Evolutionary conservation across 2,888 invertebrate genomes (phyloP).

Genomic region (Scaptomyza flava): DNA sequence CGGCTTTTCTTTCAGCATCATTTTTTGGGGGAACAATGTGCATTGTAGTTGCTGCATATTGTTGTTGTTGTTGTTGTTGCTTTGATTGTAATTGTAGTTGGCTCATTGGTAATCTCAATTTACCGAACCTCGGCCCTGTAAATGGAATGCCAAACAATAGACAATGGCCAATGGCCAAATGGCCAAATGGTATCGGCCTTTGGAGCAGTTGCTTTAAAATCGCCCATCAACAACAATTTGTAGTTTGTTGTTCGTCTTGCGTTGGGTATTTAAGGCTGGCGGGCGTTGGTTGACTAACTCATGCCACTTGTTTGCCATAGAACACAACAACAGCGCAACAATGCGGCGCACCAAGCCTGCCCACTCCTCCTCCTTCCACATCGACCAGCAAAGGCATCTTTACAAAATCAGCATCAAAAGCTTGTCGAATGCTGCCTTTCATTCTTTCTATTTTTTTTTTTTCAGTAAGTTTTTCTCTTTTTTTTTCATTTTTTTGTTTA

Average conservation of each 20-base stretch:
- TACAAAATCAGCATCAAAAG: constrained; percentile 78
- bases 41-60: constrained; percentile 36
- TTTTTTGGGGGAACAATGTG: constrained; percentile 52
- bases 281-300: constrained; percentile 2
- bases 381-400: constrained; percentile 57
- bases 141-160: constrained; percentile 56
- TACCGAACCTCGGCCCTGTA: constrained; percentile 56
- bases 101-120: constrained; percentile 76
- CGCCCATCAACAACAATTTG: constrained; percentile 72
- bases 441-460: constrained; percentile 7
- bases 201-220: constrained; percentile 63
- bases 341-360: constrained; percentile 33
- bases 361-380: constrained; percentile 7
- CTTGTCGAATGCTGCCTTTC: constrained; percentile 66
- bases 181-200: constrained; percentile 30
- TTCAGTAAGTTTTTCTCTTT: neutral
- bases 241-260: constrained; percentile 69
- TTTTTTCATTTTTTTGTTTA: constrained; percentile 56
- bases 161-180: constrained; percentile 30
- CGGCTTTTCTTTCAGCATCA: constrained; percentile 42
- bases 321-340: constrained; percentile 34
- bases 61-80: constrained; percentile 12
- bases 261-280: neutral
- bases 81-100: constrained; percentile 64
- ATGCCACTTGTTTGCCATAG: constrained; percentile 34